A percentile compares a stretch with the other conserved stretches of the same genome.
Evolutionary conservation across 2,113 vertebrate species (phyloP).

Genomic region (Odontesthes bonariensis): DNA sequence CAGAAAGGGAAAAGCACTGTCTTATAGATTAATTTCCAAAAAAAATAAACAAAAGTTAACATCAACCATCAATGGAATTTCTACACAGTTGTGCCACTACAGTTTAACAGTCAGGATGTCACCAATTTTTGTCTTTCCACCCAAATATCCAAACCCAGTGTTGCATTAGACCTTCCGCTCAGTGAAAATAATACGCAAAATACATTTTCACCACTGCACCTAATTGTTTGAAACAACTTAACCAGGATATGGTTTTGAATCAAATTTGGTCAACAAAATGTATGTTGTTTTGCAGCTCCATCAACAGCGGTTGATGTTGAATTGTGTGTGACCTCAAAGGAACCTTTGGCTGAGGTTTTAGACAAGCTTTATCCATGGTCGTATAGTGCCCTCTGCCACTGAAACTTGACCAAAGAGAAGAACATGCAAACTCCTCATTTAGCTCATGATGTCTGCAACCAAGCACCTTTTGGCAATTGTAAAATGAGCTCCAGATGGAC

Average conservation of each 20-base stretch:
- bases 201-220: not conserved
- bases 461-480: slow-evolving; percentile 51
- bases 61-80: slow-evolving; percentile 20
- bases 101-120: not conserved
- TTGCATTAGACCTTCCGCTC: not conserved
- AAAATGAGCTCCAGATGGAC: slow-evolving; percentile 67
- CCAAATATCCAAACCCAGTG: not conserved
- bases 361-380: slow-evolving; percentile 11
- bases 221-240: not conserved
- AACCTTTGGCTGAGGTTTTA: not conserved
- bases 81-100: not conserved
- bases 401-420: not conserved
- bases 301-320: slow-evolving; percentile 1
- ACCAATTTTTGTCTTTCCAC: slow-evolving; percentile 17
- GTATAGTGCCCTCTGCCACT: slow-evolving; percentile 51
- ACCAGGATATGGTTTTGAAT: not conserved
- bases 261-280: not conserved
- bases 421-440: not conserved
- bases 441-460: slow-evolving; percentile 29
- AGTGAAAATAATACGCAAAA: not conserved
- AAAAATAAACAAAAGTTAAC: slow-evolving; percentile 6
- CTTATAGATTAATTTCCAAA: not conserved
- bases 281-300: not conserved
- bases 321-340: slow-evolving; percentile 22
- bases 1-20: too few relatives aligned